Evolutionary conservation across 1,140 invertebrate genomes (phyloP), one percentile per base, ranked within the genome.

Genomic region (Bombus vancouverensis): DNA sequence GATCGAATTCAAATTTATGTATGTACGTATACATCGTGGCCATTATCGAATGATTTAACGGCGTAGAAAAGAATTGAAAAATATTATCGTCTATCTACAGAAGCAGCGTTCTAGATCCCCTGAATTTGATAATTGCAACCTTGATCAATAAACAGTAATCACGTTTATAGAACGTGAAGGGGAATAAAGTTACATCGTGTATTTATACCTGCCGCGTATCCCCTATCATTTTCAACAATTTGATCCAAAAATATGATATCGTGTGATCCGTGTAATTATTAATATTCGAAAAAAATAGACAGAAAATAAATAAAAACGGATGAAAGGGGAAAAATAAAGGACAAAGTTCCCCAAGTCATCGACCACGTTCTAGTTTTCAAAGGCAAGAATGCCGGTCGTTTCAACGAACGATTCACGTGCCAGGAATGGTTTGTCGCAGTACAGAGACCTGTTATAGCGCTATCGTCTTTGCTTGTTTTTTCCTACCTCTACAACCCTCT

Each of bases 111-210:
- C 44, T 34, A 66, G 70, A 65, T 83, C 83, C 76, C 75, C 79
- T 79, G 70, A 73, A 79, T 83, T 65, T 57, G 75, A 81, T 91
- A 91, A 91, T 91, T 91, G 81, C 81, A 65, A 83, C 88, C 85
- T 91, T 89, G 89, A 83, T 90, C 89, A 81, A 91, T 91, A 89
- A 91, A 83, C 87, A 80, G 76, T 81, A 68, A 86, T 91, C 83
- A 74, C 70, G 76, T 75, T 86, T 80, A 81, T 76, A 82, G 72
- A 81, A 81, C 83, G 79, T 25, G 68, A 79, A 59, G 74, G 68
- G 65, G 53, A 37, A 32, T 42, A 71, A 37, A 34, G 74, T 70
- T 34, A 37, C 81, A 22, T 47, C 39, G 57, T 37, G 25, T 77
- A 76, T 76, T 83, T 83, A 53, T 72, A 42, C 13, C 28, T 42